phyloP scores from a whole-genome alignment of 2,797 vertebrate genomes.

The Momotus momota region DNA sequence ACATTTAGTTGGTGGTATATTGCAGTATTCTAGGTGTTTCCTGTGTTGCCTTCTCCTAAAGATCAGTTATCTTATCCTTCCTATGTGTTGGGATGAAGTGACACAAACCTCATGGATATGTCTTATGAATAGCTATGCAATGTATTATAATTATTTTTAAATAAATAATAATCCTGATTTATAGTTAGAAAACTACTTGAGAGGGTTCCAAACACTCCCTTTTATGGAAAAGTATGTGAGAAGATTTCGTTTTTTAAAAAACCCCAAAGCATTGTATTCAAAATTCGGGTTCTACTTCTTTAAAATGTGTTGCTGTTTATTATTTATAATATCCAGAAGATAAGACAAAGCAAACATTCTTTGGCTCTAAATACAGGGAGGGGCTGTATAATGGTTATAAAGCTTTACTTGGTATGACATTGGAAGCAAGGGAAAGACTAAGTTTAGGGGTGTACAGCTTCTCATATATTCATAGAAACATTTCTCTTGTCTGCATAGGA shows the following conservation, averaged over 20 bases:
- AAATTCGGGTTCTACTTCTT: background rate
- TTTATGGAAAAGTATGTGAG: background rate
- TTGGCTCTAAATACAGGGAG: background rate
- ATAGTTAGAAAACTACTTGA: background rate
- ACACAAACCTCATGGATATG: background rate
- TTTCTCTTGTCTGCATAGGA: background rate
- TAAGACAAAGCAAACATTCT: background rate
- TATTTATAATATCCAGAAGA: background rate
- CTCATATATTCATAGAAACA: background rate
- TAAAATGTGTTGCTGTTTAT: background rate
- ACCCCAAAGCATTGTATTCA: background rate
- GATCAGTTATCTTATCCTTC: background rate
- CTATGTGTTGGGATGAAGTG: background rate
- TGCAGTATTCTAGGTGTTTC: background rate
- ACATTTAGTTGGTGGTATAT: background rate
- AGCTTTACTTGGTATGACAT: background rate
- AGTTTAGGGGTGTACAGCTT: background rate
- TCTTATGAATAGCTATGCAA: background rate
- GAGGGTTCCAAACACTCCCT: background rate
- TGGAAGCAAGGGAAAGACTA: background rate
- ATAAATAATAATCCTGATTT: background rate
- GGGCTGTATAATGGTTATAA: background rate
- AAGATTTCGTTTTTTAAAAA: background rate
- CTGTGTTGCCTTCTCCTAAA: background rate
- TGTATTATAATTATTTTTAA: background rate